Percentiles rank a stretch among this genome's conserved stretches.
Evolutionary conservation across 2,113 vertebrate species (phyloP).

Genomic region (Neofelis nebulosa): DNA sequence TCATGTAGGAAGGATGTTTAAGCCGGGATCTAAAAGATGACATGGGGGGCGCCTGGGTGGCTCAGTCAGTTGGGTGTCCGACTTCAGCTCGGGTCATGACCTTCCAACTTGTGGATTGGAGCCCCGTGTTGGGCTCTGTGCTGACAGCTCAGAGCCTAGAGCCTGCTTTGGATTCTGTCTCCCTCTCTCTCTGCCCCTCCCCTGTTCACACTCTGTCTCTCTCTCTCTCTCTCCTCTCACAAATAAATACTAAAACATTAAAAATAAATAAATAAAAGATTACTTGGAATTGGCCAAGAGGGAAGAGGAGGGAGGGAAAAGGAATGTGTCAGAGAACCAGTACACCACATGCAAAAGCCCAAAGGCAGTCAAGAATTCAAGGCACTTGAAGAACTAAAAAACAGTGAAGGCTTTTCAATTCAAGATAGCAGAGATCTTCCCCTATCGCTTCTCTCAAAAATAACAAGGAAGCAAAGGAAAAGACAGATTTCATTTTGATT

Average conservation of each 20-base stretch:
- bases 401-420: background rate
- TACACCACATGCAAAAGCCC: background rate
- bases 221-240: no score
- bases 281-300: background rate
- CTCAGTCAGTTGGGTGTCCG: no score
- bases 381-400: background rate
- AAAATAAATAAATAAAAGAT: background rate
- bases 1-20: background rate
- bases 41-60: background rate
- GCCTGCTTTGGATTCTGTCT: no score
- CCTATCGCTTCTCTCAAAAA: background rate
- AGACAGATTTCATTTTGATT: background rate
- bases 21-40: conserved; percentile 1
- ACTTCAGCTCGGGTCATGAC: no score
- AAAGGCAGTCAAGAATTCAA: background rate
- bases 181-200: no score
- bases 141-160: no score
- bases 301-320: background rate
- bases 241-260: no score
- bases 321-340: background rate
- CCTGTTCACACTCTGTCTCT: no score
- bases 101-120: no score
- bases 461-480: background rate
- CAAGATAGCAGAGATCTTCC: background rate
- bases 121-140: no score